Evolutionary conservation across 1,140 invertebrate species (phyloP).

Genomic region (Scaptomyza montana): DNA sequence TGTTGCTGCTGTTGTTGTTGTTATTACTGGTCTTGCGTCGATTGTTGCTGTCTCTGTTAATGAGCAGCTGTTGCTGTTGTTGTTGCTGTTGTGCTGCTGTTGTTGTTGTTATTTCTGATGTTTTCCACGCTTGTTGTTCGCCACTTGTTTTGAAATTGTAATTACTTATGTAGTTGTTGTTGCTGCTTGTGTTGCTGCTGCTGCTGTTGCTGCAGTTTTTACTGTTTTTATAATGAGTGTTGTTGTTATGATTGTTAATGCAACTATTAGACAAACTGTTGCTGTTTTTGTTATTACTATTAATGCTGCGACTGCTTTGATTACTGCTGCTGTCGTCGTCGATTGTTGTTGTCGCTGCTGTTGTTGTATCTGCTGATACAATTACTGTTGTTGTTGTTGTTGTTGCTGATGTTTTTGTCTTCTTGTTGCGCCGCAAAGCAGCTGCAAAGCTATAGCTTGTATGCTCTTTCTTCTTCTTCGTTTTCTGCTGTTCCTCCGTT

Average conservation of each 20-base stretch:
- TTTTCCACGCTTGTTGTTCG: constrained; percentile 73
- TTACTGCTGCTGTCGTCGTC: constrained; percentile 57
- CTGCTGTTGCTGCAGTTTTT: constrained; percentile 55
- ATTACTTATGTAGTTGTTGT: constrained; percentile 75
- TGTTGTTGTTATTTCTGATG: constrained; percentile 46
- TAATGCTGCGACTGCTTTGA: constrained; percentile 45
- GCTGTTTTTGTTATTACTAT: constrained; percentile 44
- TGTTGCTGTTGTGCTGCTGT: constrained; percentile 45
- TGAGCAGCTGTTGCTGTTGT: constrained; percentile 57
- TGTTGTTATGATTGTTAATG: constrained; percentile 70
- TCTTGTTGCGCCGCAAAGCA: constrained; percentile 66
- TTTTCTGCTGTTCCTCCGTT: constrained; percentile 42
- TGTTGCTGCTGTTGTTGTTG: constrained; percentile 30
- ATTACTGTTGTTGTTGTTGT: neutral
- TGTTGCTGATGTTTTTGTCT: constrained; percentile 58
- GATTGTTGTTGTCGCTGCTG: constrained; percentile 21
- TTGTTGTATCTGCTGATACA: neutral
- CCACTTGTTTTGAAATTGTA: constrained; percentile 78
- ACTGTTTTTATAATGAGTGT: constrained; percentile 76
- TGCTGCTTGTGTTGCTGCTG: constrained; percentile 57
- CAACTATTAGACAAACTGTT: constrained; percentile 71
- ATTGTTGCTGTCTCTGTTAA: constrained; percentile 52
- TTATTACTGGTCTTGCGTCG: constrained; percentile 9
- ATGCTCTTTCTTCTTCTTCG: constrained; percentile 66
- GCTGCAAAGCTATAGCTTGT: constrained; percentile 65